Conservation (phyloP, 64 coral and sea anemone genomes). For the Hydrozoanthus tunicans region DNA sequence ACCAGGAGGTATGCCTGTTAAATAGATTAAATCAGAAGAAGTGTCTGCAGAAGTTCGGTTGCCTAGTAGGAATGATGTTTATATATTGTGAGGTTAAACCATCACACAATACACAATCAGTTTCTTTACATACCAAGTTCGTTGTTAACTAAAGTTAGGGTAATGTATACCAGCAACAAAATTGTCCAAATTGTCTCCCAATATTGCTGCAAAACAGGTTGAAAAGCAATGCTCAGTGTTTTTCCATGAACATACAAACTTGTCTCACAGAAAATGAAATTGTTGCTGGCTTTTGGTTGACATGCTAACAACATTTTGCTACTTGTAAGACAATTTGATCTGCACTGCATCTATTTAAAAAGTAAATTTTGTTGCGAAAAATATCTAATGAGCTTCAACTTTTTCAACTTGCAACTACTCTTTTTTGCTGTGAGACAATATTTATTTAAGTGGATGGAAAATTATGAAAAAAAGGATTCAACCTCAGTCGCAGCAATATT, state of each 20-base stretch:
- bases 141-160: too few relatives aligned
- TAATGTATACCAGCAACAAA: too few relatives aligned
- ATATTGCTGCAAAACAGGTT: too few relatives aligned
- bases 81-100: neutral
- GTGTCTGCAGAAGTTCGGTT: neutral
- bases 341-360: neutral
- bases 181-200: too few relatives aligned
- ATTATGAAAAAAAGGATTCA: neutral
- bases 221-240: too few relatives aligned
- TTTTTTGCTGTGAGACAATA: conserved; percentile 4
- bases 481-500: neutral
- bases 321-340: too few relatives aligned
- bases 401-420: neutral
- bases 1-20: conserved; percentile 72
- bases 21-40: neutral
- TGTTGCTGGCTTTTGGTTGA: too few relatives aligned
- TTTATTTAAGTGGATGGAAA: neutral
- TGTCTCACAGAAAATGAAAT: too few relatives aligned
- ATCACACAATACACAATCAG: too few relatives aligned
- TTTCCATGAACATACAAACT: too few relatives aligned
- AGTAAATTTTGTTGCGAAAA: conserved; percentile 6
- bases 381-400: conserved; percentile 10
- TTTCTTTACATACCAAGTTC: too few relatives aligned
- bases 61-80: neutral
- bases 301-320: too few relatives aligned